phyloP scores from a whole-genome alignment of 2,888 invertebrate genomes.

The Gandaritis pyraliata region DNA sequence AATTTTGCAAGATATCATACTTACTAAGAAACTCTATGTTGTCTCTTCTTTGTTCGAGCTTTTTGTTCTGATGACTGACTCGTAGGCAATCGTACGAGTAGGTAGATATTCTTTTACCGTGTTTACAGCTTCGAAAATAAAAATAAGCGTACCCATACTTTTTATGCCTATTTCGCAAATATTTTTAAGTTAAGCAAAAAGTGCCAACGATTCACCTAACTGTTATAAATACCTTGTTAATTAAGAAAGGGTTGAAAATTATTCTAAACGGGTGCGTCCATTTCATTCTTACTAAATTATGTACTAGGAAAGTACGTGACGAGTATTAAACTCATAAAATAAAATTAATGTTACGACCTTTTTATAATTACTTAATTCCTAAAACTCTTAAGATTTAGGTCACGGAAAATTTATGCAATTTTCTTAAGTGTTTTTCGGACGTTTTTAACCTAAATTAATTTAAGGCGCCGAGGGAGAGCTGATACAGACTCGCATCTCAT shows the following conservation, averaged over 20 bases:
- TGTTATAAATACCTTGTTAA: slow-evolving; percentile 32
- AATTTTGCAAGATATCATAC: too few relatives aligned
- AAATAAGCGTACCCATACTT: too few relatives aligned
- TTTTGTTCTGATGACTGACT: too few relatives aligned
- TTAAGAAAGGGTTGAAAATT: slow-evolving; percentile 49
- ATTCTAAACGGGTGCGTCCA: slow-evolving; percentile 43
- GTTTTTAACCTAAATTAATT: slow-evolving; percentile 36
- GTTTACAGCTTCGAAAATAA: too few relatives aligned
- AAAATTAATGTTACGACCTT: slow-evolving; percentile 63
- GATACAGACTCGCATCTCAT: slow-evolving; percentile 4
- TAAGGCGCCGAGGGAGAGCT: slow-evolving; percentile 16
- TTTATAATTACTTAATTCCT: slow-evolving; percentile 56
- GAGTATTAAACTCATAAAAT: slow-evolving; percentile 61
- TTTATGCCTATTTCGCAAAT: too few relatives aligned
- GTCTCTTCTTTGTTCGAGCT: too few relatives aligned
- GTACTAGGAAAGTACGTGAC: slow-evolving; percentile 61
- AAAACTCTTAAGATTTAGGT: slow-evolving; percentile 36
- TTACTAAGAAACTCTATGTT: too few relatives aligned
- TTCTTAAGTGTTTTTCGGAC: slow-evolving; percentile 37
- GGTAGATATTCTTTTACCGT: too few relatives aligned
- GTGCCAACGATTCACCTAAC: background rate
- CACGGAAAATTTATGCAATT: slow-evolving; percentile 37
- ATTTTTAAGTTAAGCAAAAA: too few relatives aligned
- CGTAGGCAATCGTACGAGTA: too few relatives aligned
- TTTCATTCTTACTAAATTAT: slow-evolving; percentile 46